Percentiles rank a stretch among this genome's conserved stretches.
Conservation (phyloP, 2,113 vertebrate species). For the Chinchilla lanigera region DNA sequence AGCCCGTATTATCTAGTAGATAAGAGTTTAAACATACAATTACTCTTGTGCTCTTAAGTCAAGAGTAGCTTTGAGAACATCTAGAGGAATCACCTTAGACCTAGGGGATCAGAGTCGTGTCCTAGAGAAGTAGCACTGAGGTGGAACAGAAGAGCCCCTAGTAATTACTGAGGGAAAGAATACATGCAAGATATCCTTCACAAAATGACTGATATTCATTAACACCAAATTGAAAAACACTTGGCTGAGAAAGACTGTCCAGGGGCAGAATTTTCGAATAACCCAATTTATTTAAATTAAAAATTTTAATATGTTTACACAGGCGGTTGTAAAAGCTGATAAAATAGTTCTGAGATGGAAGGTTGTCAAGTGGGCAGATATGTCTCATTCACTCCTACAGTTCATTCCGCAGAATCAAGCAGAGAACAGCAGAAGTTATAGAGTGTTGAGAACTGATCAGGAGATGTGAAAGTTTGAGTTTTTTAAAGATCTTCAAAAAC, state of each 20-base stretch:
- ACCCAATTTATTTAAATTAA: neutral
- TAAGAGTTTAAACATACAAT: neutral
- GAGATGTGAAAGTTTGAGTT: neutral
- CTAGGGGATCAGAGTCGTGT: fast-evolving
- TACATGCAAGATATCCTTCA: neutral
- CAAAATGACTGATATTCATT: neutral
- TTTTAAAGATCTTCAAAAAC: neutral
- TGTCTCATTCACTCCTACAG: neutral
- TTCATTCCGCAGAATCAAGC: neutral
- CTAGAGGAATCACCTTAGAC: neutral
- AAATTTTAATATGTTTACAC: neutral
- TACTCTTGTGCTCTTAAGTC: neutral
- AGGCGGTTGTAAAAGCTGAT: neutral
- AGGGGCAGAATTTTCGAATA: neutral
- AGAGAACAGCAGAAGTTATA: too few species aligned
- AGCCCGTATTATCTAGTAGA: neutral
- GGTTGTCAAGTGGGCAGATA: neutral
- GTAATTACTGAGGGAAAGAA: neutral
- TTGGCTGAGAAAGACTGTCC: neutral
- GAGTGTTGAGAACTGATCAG: neutral
- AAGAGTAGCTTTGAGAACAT: neutral
- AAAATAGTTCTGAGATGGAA: neutral
- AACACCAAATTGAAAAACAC: neutral
- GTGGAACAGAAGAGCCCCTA: neutral
- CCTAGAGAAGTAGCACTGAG: too few species aligned